phyloP scores from a whole-genome alignment of 2,113 vertebrate species.

The Tachuris rubrigastra region DNA sequence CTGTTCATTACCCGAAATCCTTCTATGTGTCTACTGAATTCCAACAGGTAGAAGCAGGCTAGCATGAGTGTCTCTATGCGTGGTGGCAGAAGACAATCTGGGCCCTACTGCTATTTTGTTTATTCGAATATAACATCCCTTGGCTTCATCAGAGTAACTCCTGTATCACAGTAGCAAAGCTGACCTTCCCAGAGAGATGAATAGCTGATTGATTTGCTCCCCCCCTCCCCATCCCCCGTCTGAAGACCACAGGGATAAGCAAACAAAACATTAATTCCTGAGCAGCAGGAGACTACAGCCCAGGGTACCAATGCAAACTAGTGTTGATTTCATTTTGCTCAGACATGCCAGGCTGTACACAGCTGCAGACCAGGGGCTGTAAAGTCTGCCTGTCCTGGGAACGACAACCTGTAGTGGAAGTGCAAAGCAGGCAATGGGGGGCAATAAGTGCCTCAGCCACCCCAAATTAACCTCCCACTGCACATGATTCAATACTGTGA shows the following conservation, averaged over 20 bases:
- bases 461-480: background rate
- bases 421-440: background rate
- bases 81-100: background rate
- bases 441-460: background rate
- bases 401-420: background rate
- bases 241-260: background rate
- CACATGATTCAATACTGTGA: background rate
- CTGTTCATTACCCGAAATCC: background rate
- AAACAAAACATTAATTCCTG: background rate
- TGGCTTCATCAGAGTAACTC: background rate
- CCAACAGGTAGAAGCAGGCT: background rate
- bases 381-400: background rate
- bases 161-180: background rate
- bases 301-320: background rate
- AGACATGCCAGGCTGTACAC: rapidly evolving
- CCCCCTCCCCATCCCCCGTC: too few species aligned
- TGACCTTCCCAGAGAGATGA: background rate
- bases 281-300: background rate
- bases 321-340: background rate
- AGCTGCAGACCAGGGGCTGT: background rate
- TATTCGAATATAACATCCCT: background rate
- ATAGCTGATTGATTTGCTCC: background rate
- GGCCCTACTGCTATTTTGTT: background rate
- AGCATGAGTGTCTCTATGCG: background rate
- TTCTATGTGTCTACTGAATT: background rate